phyloP scores from a whole-genome alignment of 2,113 vertebrate species.

The Sapajus apella region DNA sequence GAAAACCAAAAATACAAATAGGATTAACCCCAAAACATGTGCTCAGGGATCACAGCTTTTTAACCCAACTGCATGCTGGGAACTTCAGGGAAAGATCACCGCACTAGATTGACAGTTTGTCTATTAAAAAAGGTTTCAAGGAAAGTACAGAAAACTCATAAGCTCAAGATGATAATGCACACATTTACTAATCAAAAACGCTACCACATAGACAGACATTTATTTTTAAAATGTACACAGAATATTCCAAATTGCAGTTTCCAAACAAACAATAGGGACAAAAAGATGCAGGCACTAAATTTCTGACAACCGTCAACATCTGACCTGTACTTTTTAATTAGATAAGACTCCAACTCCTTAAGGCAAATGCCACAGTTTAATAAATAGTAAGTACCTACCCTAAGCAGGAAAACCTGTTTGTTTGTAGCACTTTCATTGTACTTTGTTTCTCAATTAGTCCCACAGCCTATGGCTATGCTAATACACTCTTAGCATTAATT shows the following conservation, averaged over 20 bases:
- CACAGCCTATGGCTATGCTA: constrained; percentile 6
- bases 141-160: background rate
- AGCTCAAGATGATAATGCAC: background rate
- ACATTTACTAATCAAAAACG: background rate
- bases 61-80: background rate
- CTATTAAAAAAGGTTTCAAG: background rate
- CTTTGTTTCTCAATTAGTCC: constrained; percentile 61
- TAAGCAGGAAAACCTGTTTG: constrained; percentile 43
- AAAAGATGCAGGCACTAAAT: background rate
- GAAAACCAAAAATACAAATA: constrained; percentile 14
- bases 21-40: constrained; percentile 6
- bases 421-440: constrained; percentile 9
- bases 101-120: background rate
- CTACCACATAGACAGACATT: background rate
- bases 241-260: constrained; percentile 27
- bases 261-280: background rate
- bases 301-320: constrained; percentile 3
- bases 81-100: background rate
- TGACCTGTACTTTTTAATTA: constrained; percentile 43
- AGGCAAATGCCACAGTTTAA: constrained; percentile 4
- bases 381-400: background rate
- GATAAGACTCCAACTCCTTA: background rate
- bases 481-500: constrained; percentile 20
- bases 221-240: background rate
- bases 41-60: background rate